Evolutionary conservation across 2,797 vertebrate species (phyloP).

Genomic region (Dipus sagitta): DNA sequence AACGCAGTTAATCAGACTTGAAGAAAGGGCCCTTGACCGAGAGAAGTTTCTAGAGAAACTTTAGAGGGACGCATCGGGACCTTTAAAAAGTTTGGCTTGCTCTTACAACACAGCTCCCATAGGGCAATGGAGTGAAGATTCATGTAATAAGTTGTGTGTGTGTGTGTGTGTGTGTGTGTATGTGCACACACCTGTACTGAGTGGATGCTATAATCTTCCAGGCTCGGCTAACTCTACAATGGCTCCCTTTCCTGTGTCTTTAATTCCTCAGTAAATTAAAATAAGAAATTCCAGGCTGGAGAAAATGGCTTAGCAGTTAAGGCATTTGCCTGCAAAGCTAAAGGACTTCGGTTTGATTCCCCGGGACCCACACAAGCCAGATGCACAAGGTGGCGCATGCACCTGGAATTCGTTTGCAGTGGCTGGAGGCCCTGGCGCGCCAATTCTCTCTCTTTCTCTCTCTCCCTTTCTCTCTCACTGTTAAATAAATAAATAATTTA

Average conservation of each 20-base stretch:
- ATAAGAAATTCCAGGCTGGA: not conserved
- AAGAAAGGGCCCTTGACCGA: not conserved
- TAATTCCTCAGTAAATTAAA: not conserved
- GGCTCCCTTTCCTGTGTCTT: not conserved
- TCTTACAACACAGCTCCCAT: not conserved
- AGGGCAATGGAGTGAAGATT: not conserved
- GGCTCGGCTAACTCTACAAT: not conserved
- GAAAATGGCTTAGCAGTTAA: too few species aligned
- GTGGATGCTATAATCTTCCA: not conserved
- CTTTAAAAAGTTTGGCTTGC: not conserved
- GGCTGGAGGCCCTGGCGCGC: too few species aligned
- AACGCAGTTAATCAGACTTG: not conserved
- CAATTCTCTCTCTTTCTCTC: too few species aligned
- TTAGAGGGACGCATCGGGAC: fast-evolving
- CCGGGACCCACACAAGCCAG: too few species aligned
- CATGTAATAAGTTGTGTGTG: too few species aligned
- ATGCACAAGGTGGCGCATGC: too few species aligned
- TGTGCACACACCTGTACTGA: not conserved
- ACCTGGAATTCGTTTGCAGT: too few species aligned
- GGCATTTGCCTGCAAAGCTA: too few species aligned
- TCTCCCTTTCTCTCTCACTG: too few species aligned
- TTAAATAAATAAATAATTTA: too few species aligned
- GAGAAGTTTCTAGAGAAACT: not conserved
- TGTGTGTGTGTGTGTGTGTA: not conserved
- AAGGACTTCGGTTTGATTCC: too few species aligned